Evolutionary conservation across 1,140 invertebrate genomes (phyloP).

Genomic region (Cydia splendana): DNA sequence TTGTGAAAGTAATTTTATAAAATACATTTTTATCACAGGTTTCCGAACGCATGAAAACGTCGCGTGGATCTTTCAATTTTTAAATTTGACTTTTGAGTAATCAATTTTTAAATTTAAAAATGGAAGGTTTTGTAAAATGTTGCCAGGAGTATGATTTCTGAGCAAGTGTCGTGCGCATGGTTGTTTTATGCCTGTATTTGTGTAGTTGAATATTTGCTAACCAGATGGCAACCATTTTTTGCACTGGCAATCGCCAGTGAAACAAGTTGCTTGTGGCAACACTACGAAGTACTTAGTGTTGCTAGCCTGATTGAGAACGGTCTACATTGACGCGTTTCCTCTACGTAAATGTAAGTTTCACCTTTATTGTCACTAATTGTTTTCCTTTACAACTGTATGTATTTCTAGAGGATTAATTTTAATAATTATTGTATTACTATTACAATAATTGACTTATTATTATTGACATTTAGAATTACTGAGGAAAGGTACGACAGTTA

Average conservation of each 20-base stretch:
- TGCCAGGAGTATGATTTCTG: constrained; percentile 47
- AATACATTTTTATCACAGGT: background rate
- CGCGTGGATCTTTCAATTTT: constrained; percentile 27
- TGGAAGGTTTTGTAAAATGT: constrained; percentile 37
- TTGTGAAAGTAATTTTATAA: constrained; percentile 26
- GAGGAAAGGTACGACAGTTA: constrained; percentile 56
- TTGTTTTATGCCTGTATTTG: constrained; percentile 69
- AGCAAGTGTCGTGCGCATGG: constrained; percentile 43
- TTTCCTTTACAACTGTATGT: constrained; percentile 73
- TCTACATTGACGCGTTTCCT: constrained; percentile 50
- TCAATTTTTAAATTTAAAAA: constrained; percentile 36
- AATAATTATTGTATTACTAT: constrained; percentile 71
- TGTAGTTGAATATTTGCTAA: constrained; percentile 45
- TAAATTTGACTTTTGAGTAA: constrained; percentile 35
- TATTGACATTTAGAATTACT: constrained; percentile 68
- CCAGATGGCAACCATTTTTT: constrained; percentile 8
- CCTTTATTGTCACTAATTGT: constrained; percentile 67
- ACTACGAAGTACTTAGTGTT: constrained; percentile 32
- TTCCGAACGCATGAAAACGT: constrained; percentile 5
- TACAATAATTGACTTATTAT: constrained; percentile 73
- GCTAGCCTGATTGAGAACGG: constrained; percentile 39
- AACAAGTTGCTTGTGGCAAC: constrained; percentile 30
- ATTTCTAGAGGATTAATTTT: constrained; percentile 75
- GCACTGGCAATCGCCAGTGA: background rate
- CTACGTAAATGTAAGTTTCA: constrained; percentile 66